phyloP scores from a whole-genome alignment of 1,140 invertebrate species.

The Pseudomyrmex dendroicus region DNA sequence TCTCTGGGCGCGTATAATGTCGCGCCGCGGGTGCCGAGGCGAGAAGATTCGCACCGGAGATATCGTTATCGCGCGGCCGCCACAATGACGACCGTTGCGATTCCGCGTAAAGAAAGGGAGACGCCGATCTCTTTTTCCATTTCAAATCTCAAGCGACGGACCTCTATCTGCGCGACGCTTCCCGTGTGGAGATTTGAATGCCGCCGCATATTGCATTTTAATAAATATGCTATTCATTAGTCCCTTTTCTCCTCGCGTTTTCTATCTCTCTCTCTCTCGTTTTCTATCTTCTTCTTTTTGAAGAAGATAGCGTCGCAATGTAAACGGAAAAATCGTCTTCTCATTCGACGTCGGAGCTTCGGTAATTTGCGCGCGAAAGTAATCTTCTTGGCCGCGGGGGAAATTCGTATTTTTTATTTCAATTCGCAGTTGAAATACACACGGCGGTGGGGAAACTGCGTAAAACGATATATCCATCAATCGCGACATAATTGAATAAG shows the following conservation, averaged over 20 bases:
- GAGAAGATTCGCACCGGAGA: constrained; percentile 34
- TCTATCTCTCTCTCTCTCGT: too few relatives aligned
- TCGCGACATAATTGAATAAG: neutral
- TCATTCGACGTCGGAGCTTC: too few relatives aligned
- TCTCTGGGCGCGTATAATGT: constrained; percentile 21
- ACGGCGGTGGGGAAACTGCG: neutral
- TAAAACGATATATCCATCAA: neutral
- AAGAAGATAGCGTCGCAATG: too few relatives aligned
- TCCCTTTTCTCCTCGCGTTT: too few relatives aligned
- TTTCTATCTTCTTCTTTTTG: too few relatives aligned
- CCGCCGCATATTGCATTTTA: neutral
- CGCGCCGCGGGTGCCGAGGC: neutral
- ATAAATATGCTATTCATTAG: neutral
- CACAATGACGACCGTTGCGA: constrained; percentile 17
- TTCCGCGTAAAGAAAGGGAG: neutral
- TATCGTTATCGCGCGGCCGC: constrained; percentile 37
- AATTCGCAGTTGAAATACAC: neutral
- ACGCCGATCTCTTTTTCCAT: neutral
- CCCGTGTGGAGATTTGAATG: neutral
- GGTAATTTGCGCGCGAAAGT: too few relatives aligned
- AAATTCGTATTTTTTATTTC: neutral
- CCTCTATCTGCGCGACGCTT: too few relatives aligned
- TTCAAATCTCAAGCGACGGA: neutral
- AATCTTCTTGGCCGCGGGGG: too few relatives aligned
- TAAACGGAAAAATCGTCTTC: too few relatives aligned